phyloP scores from a whole-genome alignment of 2,113 vertebrate genomes.

The Trogon melanurus region DNA sequence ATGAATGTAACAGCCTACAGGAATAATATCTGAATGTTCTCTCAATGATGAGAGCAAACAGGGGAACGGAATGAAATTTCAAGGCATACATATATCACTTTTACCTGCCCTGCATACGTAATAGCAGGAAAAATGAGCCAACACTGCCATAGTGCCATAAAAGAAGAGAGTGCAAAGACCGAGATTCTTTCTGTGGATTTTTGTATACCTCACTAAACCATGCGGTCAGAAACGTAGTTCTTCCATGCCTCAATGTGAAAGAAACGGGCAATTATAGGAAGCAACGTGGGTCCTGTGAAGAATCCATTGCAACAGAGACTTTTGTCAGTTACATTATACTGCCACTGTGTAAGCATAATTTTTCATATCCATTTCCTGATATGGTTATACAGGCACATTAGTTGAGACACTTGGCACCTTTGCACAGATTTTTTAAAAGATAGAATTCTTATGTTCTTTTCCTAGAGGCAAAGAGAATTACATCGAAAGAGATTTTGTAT shows the following conservation, averaged over 20 bases:
- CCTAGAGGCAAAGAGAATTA: background rate
- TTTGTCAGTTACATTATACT: background rate
- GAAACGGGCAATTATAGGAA: background rate
- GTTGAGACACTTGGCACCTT: background rate
- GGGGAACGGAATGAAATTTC: background rate
- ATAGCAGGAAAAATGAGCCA: background rate
- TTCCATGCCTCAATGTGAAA: background rate
- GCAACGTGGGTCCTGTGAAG: background rate
- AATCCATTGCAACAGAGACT: background rate
- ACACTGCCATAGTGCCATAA: background rate
- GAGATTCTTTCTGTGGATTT: background rate
- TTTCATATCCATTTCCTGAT: background rate
- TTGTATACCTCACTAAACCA: background rate
- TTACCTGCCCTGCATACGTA: background rate
- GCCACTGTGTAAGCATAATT: background rate
- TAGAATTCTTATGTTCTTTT: background rate
- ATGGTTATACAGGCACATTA: background rate
- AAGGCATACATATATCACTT: background rate
- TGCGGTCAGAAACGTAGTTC: rapidly evolving
- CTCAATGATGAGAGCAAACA: background rate
- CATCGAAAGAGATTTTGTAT: background rate
- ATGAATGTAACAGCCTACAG: background rate
- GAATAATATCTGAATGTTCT: background rate
- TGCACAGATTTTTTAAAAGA: background rate
- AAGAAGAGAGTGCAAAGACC: background rate